Evolutionary conservation across 2,113 vertebrate genomes (phyloP).

Genomic region (Saimiri boliviensis): DNA sequence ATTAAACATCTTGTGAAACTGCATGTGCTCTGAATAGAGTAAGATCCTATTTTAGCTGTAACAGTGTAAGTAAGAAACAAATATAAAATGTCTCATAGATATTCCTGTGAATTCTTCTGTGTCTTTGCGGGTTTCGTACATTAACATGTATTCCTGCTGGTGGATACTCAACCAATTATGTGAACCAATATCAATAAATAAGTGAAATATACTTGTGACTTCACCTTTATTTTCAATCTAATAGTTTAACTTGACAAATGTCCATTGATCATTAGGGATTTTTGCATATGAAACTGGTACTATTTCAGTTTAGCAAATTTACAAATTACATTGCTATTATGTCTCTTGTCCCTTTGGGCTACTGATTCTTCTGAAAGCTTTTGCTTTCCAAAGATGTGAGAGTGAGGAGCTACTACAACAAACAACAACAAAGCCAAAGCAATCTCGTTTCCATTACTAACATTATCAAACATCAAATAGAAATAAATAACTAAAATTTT

Average conservation of each 20-base stretch:
- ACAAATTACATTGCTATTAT: background rate
- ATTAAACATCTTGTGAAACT: background rate
- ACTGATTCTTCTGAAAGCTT: background rate
- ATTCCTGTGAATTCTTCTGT: background rate
- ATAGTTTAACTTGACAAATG: background rate
- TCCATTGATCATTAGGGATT: background rate
- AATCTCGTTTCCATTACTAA: background rate
- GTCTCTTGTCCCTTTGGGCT: background rate
- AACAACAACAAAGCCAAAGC: background rate
- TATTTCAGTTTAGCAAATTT: background rate
- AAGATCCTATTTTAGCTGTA: background rate
- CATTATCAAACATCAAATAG: background rate
- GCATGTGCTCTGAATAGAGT: background rate
- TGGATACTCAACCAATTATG: background rate
- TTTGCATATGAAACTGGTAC: constrained; percentile 21
- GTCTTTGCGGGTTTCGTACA: background rate
- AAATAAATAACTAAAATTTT: background rate
- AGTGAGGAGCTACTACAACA: background rate
- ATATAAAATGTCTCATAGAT: background rate
- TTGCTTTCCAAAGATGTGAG: background rate
- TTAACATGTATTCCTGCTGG: background rate
- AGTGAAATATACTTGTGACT: background rate
- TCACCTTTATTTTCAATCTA: constrained; percentile 17
- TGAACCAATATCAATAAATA: background rate
- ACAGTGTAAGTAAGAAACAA: background rate